These are phyloP conservation scores for Celastrina argiolus DNA, from an alignment of 2,888 invertebrate species.

Conservation along the genomic window DNA sequence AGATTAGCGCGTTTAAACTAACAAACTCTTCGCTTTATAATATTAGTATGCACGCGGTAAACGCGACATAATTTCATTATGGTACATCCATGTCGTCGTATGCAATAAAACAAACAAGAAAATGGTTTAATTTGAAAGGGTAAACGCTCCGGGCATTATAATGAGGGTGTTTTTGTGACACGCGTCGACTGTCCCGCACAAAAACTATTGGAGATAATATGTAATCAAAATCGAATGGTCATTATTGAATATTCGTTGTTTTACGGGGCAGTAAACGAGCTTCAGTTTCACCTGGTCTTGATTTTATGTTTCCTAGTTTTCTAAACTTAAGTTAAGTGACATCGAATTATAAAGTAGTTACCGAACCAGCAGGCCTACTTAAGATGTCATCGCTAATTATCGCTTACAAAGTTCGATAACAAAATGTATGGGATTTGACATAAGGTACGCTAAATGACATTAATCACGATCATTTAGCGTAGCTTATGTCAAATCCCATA, in stretches of 20 bases:
- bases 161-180: background rate
- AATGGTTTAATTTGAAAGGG: constrained; percentile 4
- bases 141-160: background rate
- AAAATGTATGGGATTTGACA: no score
- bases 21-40: no score
- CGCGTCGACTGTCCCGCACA: background rate
- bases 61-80: background rate
- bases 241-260: background rate
- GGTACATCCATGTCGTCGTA: background rate
- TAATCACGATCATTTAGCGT: no score
- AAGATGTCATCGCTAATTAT: no score
- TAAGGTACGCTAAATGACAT: no score
- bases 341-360: no score
- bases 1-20: no score
- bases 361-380: no score
- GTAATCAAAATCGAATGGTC: constrained; percentile 1
- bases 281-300: background rate
- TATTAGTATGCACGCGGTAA: no score
- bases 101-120: constrained; percentile 1
- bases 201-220: background rate
- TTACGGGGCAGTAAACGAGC: background rate
- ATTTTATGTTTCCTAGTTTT: background rate
- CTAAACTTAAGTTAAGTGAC: no score
- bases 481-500: no score
- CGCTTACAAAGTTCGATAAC: no score